Base-by-base conservation (phyloP, 2,113 vertebrate species). In the Phoenicopterus ruber region DNA sequence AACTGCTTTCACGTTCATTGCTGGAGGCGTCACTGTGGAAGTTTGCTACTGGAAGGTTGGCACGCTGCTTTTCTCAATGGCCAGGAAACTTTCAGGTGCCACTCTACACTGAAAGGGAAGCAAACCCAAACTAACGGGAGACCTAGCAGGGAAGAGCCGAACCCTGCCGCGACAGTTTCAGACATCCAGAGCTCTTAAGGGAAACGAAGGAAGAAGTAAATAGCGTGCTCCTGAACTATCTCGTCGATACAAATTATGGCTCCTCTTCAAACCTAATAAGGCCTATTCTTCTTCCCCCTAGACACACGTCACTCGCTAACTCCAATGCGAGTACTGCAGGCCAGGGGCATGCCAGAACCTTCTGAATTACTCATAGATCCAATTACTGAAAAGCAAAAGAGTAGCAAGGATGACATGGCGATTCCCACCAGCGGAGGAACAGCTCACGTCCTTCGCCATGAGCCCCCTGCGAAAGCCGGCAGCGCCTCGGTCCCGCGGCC, bases 391-490 rank as follows among this genome's bases (percentile, higher is more conserved):
- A 44, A 59, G 17, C 54, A 17, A 26, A 52, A 18, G 15, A 16
- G 4, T 0, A 8, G 28, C 38, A 21, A 85, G 50, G 46, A 58
- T 34, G 22, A 59, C 4, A 65, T 0, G 9, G 40, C 0, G 1
- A 22, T 17, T 71, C 70, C 71, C 46, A 36, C 0, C 8, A 32
- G 78, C 61, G 25, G 57, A 36, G 47, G 65, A 84, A 2, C 26
- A 65, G 54, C 44, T 47, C 31, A 0, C 0, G 0, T 3, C 57
- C 24, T 21, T 55, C 10, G 2, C 40, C 47, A 1, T 1, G 1
- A 69, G 18, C 61, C 0, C 12, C 2, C 8, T 2, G 32, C 7
- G 34, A 14, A 36, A 58, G 32, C 4, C 70, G 47, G 61, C 32
- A 77, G 16, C n/a, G 8, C 7, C 42, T 20, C 3, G 0, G 24